Evolutionary conservation across 23 tunicate genomes (phyloP), one percentile per base, ranked within the genome.

Genomic region (Diplosoma virens): DNA sequence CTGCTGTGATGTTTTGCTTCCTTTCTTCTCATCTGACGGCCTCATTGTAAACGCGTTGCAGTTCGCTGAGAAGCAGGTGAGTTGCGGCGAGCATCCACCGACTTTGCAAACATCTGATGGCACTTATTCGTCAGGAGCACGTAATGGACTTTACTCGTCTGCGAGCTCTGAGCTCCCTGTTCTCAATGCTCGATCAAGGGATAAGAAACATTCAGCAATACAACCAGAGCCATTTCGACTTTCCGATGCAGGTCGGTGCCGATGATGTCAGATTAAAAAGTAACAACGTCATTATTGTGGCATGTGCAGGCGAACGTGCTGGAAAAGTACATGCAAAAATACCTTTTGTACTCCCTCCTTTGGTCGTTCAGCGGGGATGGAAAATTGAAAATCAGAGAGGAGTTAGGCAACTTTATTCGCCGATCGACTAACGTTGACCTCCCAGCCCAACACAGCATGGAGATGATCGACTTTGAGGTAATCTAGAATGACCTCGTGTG

Each of bases 301-400:
- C 14, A 16, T 55, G 21, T 61, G 5, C 21, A 67, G 52, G 35
- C 50, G 5, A 21, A 67, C 25, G 52, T 78, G 22, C 72, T 93
- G 81, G 99, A 94, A 35, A 89, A 94, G 52, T 94, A 94, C 79
- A 37, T 88, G 74, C 99, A 94, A 60, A 87, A 87, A 37, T 94
- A 72, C 53, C 59, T 88, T n/a, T 59, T 94, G 75, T 94, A 94
- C 82, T 73, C 90, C 59, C 78, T 94, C 58, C 48, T 94, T 79
- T 94, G 99, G 99, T 94, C 95, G 37, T 84, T 94, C 67, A 46
- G 82, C 75, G 99, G 99, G 7, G 99, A 94, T 53, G 99, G 99
- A 82, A 94, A 88, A 50, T 58, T 88, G 36, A 87, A 88, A 36
- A 75, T 82, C 24, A 53, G 99, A 11, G 94, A 87, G 55, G 90